Base-by-base conservation (phyloP, 2,888 invertebrate species). In the Hedya salicella region DNA sequence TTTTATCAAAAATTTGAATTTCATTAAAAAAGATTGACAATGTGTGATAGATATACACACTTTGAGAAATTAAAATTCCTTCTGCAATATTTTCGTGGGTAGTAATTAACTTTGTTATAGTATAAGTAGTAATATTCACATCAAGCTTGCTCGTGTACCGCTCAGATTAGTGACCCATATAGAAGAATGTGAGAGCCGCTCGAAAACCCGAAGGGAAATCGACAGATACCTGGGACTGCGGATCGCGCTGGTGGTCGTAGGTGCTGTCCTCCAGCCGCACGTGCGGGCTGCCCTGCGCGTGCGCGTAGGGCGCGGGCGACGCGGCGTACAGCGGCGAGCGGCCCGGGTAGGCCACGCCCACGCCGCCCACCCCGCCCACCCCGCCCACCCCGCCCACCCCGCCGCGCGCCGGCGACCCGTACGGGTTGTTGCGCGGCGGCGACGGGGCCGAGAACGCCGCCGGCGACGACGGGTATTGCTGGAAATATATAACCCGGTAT, bases 271-370 rank as follows among this genome's bases (percentile, higher is more conserved):
- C 75, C 71, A 72, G 54, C 69, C 75, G 73, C 71, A 73, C 49
- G 71, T 68, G 68, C 68, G 69, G 68, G 52, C 65, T 60, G 48
- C 67, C 78, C 74, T 77, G 78, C 56, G 78, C 76, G 72, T 80
- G 83, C 71, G 74, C 76, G 77, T 83, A 83, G 40, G 82, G 77
- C 69, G 83, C 81, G 42, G 85, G 83, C 69, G 80, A 79, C 78
- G 83, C 80, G 69, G 85, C 80, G 79, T 84, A 85, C 50, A 85
- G 85, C 74, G 86, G 88, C 13, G 81, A 80, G 77, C 87, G 85
- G 63, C 83, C 84, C 64, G 83, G 79, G 83, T 85, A 86, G 68
- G 78, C 70, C 36, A 73, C 72, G 62, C 70, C 64, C 60, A 62
- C 56, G 48, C 74, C 64, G 5, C 3, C 73, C 73, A 13, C 73